Base-by-base conservation (phyloP, 2,888 invertebrate genomes). In the Clusia tigrina region DNA sequence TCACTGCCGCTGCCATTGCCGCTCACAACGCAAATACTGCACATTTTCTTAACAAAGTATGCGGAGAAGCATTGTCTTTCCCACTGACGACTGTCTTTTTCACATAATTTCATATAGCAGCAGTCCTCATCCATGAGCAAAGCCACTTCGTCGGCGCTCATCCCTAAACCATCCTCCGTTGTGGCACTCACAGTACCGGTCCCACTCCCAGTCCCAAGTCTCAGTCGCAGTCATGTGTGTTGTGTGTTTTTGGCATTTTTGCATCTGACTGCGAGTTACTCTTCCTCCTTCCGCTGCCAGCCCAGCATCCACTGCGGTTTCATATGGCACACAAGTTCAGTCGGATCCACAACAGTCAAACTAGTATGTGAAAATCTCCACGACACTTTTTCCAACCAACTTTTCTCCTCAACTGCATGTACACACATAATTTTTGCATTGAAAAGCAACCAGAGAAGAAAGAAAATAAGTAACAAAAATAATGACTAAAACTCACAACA, bases 11-110 rank as follows among this genome's bases (percentile, higher is more conserved):
- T 48, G 20, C 48, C 48, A 42, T 48, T 15, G 22, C 18, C 48
- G 6, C 22, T 32, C 32, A 20, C 5, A 18, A 22, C 18, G 48
- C 22, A 6, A 32, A 12, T 12, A 32, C 32, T 32, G 32, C 42
- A 42, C 9, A n/a, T 42, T 22, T 20, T 18, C 48, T 20, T 48
- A 5, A 48, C 22, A 48, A 48, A 48, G 48, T 48, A 48, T n/a
- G n/a, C n/a, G n/a, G n/a, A n/a, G n/a, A n/a, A n/a, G n/a, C n/a
- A n/a, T 48, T 48, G 48, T 48, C 48, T 48, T 5, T 48, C 20
- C 48, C 20, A 48, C 48, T n/a, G 32, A 5, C n/a, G 42, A 42
- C n/a, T 48, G 48, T 20, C 48, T 48, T 48, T 48, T 48, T 48
- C 48, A 22, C 48, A 48, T 48, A 48, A 48, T 48, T 42, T 42